Evolutionary conservation across 2,113 vertebrate genomes (phyloP).

Genomic region (Leptodactylus fuscus): DNA sequence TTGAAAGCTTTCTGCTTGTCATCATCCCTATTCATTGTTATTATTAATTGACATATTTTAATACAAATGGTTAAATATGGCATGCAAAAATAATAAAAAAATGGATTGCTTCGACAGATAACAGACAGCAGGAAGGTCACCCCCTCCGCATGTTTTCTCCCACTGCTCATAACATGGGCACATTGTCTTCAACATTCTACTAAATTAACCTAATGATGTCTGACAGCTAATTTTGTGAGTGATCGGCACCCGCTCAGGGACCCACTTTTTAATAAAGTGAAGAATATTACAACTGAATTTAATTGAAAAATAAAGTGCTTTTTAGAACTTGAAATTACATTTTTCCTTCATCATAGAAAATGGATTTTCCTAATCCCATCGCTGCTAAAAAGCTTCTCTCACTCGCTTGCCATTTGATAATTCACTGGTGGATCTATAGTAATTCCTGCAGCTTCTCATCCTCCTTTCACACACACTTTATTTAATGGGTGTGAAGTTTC

Average conservation of each 20-base stretch:
- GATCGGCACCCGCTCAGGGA: conserved; percentile 65
- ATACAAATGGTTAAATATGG: background rate
- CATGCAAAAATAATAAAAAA: background rate
- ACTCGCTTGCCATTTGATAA: conserved; percentile 53
- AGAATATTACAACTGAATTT: conserved; percentile 61
- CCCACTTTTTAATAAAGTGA: conserved; percentile 62
- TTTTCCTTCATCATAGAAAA: conserved; percentile 61
- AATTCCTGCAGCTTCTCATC: conserved; percentile 34
- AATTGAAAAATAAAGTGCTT: conserved; percentile 62
- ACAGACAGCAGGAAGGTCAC: conserved; percentile 65
- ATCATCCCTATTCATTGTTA: too few species aligned
- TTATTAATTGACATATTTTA: background rate
- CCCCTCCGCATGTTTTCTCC: conserved; percentile 71
- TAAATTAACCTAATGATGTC: conserved; percentile 71
- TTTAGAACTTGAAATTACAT: conserved; percentile 61
- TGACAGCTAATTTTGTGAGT: conserved; percentile 76
- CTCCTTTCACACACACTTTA: conserved; percentile 41
- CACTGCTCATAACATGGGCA: conserved; percentile 67
- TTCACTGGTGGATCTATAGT: conserved; percentile 53
- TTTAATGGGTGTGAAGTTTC: conserved; percentile 33
- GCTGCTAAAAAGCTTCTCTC: conserved; percentile 53
- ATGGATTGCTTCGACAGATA: background rate
- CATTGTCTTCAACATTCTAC: conserved; percentile 63
- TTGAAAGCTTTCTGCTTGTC: too few species aligned
- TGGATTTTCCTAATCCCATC: conserved; percentile 61